A percentile compares a stretch with the other conserved stretches of the same genome.
Conservation (phyloP, 2,888 invertebrate genomes). For the Lepas anatifera region DNA sequence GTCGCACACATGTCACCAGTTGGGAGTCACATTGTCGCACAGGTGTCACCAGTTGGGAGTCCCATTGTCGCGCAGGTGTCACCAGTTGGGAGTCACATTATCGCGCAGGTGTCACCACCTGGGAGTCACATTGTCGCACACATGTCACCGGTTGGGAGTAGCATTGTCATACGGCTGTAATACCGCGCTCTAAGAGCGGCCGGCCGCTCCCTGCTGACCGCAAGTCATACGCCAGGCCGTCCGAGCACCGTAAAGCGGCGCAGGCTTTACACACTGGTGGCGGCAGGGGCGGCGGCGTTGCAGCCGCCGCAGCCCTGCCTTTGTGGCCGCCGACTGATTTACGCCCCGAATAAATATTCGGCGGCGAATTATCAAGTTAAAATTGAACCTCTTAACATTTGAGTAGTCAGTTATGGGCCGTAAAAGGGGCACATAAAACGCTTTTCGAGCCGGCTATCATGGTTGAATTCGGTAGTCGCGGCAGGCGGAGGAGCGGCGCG, state of each 20-base stretch:
- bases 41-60: too few relatives aligned
- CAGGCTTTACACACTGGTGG: not conserved
- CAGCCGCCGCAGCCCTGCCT: not conserved
- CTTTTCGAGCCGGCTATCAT: not conserved
- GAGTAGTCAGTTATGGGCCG: slow-evolving; percentile 9
- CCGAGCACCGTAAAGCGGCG: not conserved
- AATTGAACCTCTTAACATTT: slow-evolving; percentile 11
- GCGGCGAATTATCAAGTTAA: slow-evolving; percentile 11
- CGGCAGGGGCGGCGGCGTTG: not conserved
- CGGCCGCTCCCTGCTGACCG: too few relatives aligned
- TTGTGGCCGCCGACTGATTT: not conserved
- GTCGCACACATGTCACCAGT: too few relatives aligned
- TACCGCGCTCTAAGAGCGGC: too few relatives aligned
- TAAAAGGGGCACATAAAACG: not conserved
- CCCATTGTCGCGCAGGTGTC: too few relatives aligned
- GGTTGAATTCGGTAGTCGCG: slow-evolving; percentile 5
- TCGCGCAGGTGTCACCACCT: too few relatives aligned
- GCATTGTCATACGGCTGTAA: too few relatives aligned
- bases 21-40: too few relatives aligned
- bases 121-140: too few relatives aligned
- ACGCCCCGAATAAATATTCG: not conserved
- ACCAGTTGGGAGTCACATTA: too few relatives aligned
- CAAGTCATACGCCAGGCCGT: too few relatives aligned
- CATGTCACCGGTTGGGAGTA: too few relatives aligned
- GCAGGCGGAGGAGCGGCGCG: not conserved